phyloP scores from a whole-genome alignment of 2,888 invertebrate species.

The Chaitophorus viminalis region DNA sequence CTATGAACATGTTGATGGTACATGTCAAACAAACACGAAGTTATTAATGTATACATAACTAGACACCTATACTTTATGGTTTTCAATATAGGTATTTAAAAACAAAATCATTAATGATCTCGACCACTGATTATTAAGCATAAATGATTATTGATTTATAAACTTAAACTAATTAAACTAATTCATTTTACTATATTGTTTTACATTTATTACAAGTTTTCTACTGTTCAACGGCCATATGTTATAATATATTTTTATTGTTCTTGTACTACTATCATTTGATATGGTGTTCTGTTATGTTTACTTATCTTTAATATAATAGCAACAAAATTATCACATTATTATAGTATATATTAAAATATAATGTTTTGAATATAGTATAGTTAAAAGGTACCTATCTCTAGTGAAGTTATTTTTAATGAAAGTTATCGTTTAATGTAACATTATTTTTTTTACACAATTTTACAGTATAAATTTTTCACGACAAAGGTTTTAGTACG shows the following conservation, averaged over 20 bases:
- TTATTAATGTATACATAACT: too few species aligned
- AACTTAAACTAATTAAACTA: background rate
- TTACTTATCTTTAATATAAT: slow-evolving; percentile 1
- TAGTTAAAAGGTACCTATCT: background rate
- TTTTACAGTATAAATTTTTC: background rate
- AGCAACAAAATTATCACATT: background rate
- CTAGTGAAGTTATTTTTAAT: background rate
- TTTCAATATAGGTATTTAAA: too few species aligned
- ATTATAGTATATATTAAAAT: too few species aligned
- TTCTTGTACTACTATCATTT: background rate
- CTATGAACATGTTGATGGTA: too few species aligned
- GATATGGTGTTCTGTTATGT: background rate
- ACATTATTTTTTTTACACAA: background rate
- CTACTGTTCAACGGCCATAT: background rate
- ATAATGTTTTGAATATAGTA: background rate
- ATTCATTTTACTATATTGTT: background rate
- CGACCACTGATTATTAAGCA: too few species aligned
- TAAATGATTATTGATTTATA: background rate
- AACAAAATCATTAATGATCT: too few species aligned
- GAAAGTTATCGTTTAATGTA: background rate
- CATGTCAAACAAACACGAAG: too few species aligned
- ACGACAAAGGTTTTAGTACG: background rate
- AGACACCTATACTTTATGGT: too few species aligned
- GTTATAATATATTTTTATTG: background rate
- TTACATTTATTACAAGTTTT: background rate